Base-by-base conservation (phyloP, 1,140 invertebrate genomes). In the Ladona fulva region DNA sequence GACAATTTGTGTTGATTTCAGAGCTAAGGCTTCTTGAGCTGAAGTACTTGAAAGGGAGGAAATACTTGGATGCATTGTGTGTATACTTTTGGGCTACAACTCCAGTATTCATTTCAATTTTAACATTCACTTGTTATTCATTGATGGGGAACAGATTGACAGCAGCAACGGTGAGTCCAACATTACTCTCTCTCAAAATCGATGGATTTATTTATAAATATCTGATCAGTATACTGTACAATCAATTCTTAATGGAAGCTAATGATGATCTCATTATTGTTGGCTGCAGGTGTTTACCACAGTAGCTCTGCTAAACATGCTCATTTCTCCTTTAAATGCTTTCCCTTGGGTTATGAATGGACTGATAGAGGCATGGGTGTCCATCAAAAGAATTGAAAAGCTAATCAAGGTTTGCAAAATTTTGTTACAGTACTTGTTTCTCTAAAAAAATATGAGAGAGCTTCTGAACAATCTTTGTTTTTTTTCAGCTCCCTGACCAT, bases 81-180 rank as follows among this genome's bases (percentile, higher is more conserved):
- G 98, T 99, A 0, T 99, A 96, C 84, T 95, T 99, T 84, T 99
- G 98, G 98, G 98, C 97, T 0, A 97, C 96, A 10, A 99, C 97
- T n/a, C 97, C 97, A 0, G 94, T 99, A 74, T 82, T 99, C 0
- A 97, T 99, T 80, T 93, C 96, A 0, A 91, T 98, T 77, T 86
- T 97, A 0, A 99, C 97, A 0, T 97, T 99, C 83, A 89, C 90
- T 6, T 94, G 94, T 0, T 98, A 97, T 83, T 90, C 93, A n/a
- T 83, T 95, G 14, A 82, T 96, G 79, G 94, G 95, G 7, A 91
- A 97, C 81, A 83, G 88, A 77, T 87, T 99, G 0, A 92, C 91
- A 78, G 94, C 97, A 6, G 92, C 96, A 44, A 96, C 93, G 74
- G 95, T 95, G 83, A 87, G 83, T 80, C 25, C 75, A 44, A 80